Percentiles rank a stretch among this genome's conserved stretches.
Evolutionary conservation across 2,797 vertebrate species (phyloP).

Genomic region (Chrysocyon brachyurus): DNA sequence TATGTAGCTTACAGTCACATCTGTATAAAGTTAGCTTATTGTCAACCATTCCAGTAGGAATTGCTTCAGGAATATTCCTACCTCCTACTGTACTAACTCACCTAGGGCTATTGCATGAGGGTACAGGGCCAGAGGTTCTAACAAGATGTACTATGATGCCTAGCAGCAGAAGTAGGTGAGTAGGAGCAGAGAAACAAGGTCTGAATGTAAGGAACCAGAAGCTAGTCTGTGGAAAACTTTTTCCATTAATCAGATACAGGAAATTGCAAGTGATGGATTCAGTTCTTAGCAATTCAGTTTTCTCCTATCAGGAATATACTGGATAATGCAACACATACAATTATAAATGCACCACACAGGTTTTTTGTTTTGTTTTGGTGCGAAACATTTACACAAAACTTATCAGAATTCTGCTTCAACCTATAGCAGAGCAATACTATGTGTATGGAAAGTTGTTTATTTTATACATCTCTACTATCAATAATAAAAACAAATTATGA

Average conservation of each 20-base stretch:
- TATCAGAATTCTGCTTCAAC: slow-evolving; percentile 19
- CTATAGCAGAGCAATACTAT: background rate
- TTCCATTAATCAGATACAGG: background rate
- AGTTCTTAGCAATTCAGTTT: background rate
- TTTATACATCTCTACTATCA: background rate
- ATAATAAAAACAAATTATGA: slow-evolving; percentile 12
- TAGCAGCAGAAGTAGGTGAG: background rate
- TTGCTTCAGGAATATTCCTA: background rate
- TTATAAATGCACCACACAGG: background rate
- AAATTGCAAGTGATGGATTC: background rate
- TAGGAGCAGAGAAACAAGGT: background rate
- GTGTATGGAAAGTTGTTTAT: background rate
- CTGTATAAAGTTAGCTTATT: background rate
- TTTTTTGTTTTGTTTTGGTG: background rate
- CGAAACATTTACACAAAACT: background rate
- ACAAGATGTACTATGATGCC: background rate
- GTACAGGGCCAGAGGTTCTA: background rate
- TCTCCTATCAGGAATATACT: background rate
- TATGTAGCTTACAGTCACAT: background rate
- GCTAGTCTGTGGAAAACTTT: background rate
- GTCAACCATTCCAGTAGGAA: background rate
- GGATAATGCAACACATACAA: background rate
- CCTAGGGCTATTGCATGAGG: background rate
- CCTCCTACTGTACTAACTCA: background rate
- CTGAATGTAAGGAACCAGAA: background rate